Base-by-base conservation (phyloP, 2,888 invertebrate species). In the Cerastis rubricosa region DNA sequence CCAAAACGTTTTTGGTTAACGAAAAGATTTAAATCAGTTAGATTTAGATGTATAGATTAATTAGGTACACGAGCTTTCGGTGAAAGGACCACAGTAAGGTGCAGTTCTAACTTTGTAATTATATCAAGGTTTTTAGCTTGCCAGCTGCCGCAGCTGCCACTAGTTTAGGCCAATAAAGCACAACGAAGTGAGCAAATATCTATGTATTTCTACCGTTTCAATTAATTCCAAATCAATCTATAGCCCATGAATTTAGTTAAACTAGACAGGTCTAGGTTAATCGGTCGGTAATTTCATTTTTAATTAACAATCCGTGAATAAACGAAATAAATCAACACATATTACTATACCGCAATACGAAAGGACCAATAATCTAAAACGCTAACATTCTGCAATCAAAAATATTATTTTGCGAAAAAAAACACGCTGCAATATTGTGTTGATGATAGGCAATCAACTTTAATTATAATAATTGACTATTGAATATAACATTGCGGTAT, bases 391-490 rank as follows among this genome's bases (percentile, higher is more conserved):
- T 82, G 86, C 89, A 88, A 88, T 88, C 79, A 83, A 84, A 74
- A 75, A 78, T 77, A 80, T 54, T 54, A 76, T 73, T 78, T 83
- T 71, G 25, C 54, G 45, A 68, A 88, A 83, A 76, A 88, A 87
- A 87, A 77, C 74, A 40, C 76, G 84, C 83, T 89, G 90, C 89
- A 89, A 89, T 87, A 83, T n/a, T 73, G 72, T 79, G 86, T 81
- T 89, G 87, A 90, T 91, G 86, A 87, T 87, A 81, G 86, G 79
- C 90, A 88, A 91, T 91, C 89, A 90, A 83, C 54, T 82, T 88
- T 90, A 89, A 91, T 91, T 91, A 89, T 86, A 89, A 90, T 91
- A 91, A 91, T 91, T 91, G 90, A 87, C 86, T 86, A 87, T 88
- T 85, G 85, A 87, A 83, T 81, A 89, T 89, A 85, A 83, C 88